phyloP scores from a whole-genome alignment of 2,797 vertebrate species.

The Intellagama lesueurii region DNA sequence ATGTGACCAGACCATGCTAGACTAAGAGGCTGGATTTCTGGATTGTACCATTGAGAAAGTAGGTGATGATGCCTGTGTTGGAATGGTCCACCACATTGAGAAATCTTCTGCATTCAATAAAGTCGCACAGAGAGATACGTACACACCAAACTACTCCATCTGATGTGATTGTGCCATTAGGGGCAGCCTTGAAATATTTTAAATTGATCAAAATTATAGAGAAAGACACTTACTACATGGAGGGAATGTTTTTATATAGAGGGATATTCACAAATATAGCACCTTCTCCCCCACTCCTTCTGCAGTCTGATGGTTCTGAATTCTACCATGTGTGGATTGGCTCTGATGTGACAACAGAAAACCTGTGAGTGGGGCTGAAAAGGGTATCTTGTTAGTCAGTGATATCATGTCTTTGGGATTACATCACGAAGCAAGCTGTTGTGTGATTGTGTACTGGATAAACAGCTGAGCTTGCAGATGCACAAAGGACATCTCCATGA shows the following conservation, averaged over 20 bases:
- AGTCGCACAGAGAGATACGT: background rate
- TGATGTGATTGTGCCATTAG: background rate
- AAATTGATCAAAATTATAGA: background rate
- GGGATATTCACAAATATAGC: background rate
- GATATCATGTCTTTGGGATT: conserved; percentile 17
- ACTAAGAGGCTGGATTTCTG: background rate
- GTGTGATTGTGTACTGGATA: conserved; percentile 8
- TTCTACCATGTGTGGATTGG: conserved; percentile 5
- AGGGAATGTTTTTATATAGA: background rate
- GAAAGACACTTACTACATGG: background rate
- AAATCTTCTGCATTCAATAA: background rate
- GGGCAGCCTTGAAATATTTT: background rate
- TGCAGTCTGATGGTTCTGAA: background rate
- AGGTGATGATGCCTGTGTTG: background rate
- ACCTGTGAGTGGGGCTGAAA: conserved; percentile 20
- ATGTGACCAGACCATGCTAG: background rate
- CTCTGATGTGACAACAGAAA: conserved; percentile 14
- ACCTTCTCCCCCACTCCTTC: background rate
- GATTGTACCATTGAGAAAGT: background rate
- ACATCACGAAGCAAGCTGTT: conserved; percentile 28
- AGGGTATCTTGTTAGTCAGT: conserved; percentile 29
- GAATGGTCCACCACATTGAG: background rate
- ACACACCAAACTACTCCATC: background rate
- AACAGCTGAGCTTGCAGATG: background rate
- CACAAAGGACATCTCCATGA: background rate